A percentile compares a stretch with the other conserved stretches of the same genome.
These are phyloP conservation scores for Falco berigora DNA, from an alignment of 2,797 vertebrate genomes.

Conservation along the genomic window DNA sequence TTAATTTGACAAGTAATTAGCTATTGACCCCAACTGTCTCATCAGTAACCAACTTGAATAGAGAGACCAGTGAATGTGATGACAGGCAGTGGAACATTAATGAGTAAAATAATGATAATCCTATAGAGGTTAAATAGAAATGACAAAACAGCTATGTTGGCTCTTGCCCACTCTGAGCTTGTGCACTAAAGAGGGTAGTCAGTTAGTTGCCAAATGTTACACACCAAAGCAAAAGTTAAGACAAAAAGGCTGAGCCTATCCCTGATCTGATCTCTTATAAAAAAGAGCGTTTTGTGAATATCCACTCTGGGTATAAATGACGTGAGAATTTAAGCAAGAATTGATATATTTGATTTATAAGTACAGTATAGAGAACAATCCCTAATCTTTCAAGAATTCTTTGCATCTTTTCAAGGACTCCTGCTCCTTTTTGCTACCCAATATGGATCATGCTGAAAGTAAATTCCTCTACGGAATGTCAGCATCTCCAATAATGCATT, in stretches of 20 bases:
- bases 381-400: conserved; percentile 10
- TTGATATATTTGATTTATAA: conserved; percentile 6
- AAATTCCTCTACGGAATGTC: conserved; percentile 52
- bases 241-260: neutral
- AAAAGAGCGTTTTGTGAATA: neutral
- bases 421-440: conserved; percentile 24
- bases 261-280: neutral
- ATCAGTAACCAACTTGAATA: conserved; percentile 36
- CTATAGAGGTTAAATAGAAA: conserved; percentile 20
- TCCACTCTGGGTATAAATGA: neutral
- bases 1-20: conserved; percentile 56
- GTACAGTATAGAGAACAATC: conserved; percentile 2
- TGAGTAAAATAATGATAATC: neutral
- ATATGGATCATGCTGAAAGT: neutral
- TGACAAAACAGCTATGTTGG: neutral
- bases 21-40: conserved; percentile 35
- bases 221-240: neutral
- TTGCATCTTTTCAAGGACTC: neutral
- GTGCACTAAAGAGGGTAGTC: neutral
- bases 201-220: neutral
- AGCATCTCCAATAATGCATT: conserved; percentile 41
- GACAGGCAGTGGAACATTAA: neutral
- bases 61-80: neutral
- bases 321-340: neutral
- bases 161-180: neutral